phyloP scores from a whole-genome alignment of 2,797 vertebrate genomes.

The Micropoecilia bifurca region DNA sequence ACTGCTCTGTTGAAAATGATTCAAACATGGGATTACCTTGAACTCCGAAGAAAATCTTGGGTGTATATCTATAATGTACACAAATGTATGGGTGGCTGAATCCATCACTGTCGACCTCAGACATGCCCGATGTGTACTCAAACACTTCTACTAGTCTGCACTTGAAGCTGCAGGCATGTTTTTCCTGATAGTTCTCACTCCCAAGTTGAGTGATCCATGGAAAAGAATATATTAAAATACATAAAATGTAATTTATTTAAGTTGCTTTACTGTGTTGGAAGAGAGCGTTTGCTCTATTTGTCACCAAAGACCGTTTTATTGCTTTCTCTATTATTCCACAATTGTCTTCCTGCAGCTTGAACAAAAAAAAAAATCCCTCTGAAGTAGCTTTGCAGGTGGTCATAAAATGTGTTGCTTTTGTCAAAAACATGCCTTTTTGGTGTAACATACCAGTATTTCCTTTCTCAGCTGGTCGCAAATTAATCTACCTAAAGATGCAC shows the following conservation, averaged over 20 bases:
- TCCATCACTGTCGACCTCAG: slow-evolving; percentile 50
- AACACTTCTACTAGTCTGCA: slow-evolving; percentile 36
- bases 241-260: slow-evolving; percentile 5
- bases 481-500: slow-evolving; percentile 72
- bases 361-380: background rate
- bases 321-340: background rate
- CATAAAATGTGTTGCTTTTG: background rate
- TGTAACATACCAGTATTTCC: background rate
- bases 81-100: slow-evolving; percentile 46
- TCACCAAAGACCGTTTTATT: slow-evolving; percentile 14
- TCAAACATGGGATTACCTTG: slow-evolving; percentile 38
- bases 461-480: slow-evolving; percentile 31
- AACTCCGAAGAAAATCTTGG: slow-evolving; percentile 17
- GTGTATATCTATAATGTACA: slow-evolving; percentile 43
- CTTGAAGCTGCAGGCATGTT: slow-evolving; percentile 39
- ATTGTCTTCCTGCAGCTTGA: slow-evolving; percentile 5
- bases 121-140: slow-evolving; percentile 31
- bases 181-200: slow-evolving; percentile 26
- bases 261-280: slow-evolving; percentile 24
- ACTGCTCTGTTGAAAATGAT: slow-evolving; percentile 35
- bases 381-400: slow-evolving; percentile 1
- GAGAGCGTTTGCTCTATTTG: slow-evolving; percentile 1
- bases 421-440: slow-evolving; percentile 10
- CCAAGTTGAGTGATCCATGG: slow-evolving; percentile 25
- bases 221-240: slow-evolving; percentile 16